Evolutionary conservation across 2,113 vertebrate species (phyloP), one percentile per base, ranked within the genome.

Genomic region (Phaethornis superciliosus): DNA sequence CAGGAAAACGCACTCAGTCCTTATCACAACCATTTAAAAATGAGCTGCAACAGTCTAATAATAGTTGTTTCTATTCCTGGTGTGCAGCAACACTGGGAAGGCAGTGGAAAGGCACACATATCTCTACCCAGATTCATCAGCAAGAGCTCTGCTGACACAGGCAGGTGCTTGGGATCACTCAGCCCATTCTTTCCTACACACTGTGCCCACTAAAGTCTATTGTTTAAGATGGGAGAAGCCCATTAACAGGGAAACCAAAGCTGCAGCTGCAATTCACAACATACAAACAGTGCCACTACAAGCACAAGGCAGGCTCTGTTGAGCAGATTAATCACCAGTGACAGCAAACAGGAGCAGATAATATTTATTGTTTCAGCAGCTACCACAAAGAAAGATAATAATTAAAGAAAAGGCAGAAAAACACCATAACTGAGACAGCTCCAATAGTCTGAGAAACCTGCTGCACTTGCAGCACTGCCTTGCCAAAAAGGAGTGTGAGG

Each of bases 41-140:
- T 2, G 13, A 80, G 67, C 28, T 52, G 64, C 64, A 59, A 11
- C 18, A 49, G 81, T 10, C 94, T 84, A 89, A 85, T 44, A 76
- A 81, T 60, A 93, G 79, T 13, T 77, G 70, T 21, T 76, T 65
- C 80, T 94, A 82, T 88, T 85, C 54, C 77, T 71, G 85, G 80
- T 4, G 47, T 4, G 55, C 69, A 59, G 74, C 2, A 9, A 1
- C 83, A 20, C 11, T 69, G 59, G 54, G 83, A n/a, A n/a, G 54
- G 83, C 37, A n/a, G 27, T 1, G 56, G 89, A 58, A 77, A 91
- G 69, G 11, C 32, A n/a, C 47, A 20, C 20, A 2, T 2, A n/a
- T 40, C 65, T 28, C 49, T 59, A 26, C 59, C 27, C 81, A 44
- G 68, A 33, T 59, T 52, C 7, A 75, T 18, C 69, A 46, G 64